These are phyloP conservation scores for Heteronetta atricapilla DNA, from an alignment of 2,113 vertebrate species.

Conservation along the genomic window DNA sequence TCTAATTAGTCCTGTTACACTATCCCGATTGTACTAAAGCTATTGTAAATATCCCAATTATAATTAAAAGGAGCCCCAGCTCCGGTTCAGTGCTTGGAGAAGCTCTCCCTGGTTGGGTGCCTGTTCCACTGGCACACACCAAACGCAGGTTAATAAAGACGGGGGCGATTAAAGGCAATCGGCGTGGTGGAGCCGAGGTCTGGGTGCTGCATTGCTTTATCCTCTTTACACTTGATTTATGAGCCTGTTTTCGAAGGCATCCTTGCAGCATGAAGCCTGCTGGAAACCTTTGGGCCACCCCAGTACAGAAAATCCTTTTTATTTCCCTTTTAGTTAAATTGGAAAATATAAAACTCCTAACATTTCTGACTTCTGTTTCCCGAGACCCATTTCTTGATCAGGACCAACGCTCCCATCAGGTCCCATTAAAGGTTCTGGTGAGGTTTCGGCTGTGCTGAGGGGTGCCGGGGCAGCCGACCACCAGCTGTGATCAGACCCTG, in stretches of 20 bases:
- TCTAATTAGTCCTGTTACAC: background rate
- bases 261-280: background rate
- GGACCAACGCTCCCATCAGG: background rate
- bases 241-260: background rate
- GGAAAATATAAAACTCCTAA: background rate
- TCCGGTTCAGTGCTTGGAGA: background rate
- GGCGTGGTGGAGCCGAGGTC: accelerated
- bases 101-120: background rate
- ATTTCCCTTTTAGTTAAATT: background rate
- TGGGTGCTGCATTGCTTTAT: accelerated
- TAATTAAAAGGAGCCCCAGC: background rate
- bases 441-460: background rate
- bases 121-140: background rate
- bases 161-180: background rate
- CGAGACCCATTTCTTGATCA: background rate
- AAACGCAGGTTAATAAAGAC: background rate
- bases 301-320: background rate
- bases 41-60: background rate
- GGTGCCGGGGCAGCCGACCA: accelerated
- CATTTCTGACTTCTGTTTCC: background rate
- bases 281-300: background rate
- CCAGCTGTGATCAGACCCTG: background rate
- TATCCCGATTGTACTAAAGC: background rate
- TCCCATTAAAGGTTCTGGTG: background rate
- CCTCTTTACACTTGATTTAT: background rate